Base-by-base conservation (phyloP, 2,888 invertebrate genomes). In the Hylaea fasciaria region DNA sequence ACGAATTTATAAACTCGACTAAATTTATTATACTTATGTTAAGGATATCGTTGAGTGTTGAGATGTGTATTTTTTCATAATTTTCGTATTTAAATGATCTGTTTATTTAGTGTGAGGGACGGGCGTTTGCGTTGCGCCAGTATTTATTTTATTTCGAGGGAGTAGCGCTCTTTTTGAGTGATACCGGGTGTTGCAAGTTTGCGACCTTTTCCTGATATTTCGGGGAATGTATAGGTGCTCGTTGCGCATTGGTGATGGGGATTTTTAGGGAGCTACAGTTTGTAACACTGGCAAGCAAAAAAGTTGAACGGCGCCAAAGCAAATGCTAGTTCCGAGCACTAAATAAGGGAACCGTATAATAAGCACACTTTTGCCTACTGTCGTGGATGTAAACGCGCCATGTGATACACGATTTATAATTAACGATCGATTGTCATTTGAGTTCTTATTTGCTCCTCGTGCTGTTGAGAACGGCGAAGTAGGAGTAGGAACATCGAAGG, bases 341-440 rank as follows among this genome's bases (percentile, higher is more conserved):
- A 52, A 57, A 35, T 52, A 57, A 62, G 3, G 17, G 48, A 32
- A 41, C 41, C 46, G 44, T 22, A 44, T 32, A 22, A 45, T 45
- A 87, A 90, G 87, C 89, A 87, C 91, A 89, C 87, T 86, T 85
- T 86, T 83, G 91, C 88, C 90, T 91, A 88, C 86, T 81, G 85
- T 83, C 88, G 85, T 88, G 82, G 82, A 86, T 89, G 87, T 88
- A 89, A 88, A 85, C 86, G 85, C 87, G 85, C 87, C 66, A 89
- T 89, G 91, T 91, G 91, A 91, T 91, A 91, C 88, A 89, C 87
- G 81, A 83, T 91, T 87, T 89, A 87, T 85, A 85, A 87, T 89
- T 90, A 91, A 89, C 80, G 76, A 85, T 82, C 84, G 81, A 88
- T 86, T 87, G 86, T 86, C 60, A 62, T 11, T 9, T 8, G 8